Conservation (phyloP, 2,888 invertebrate genomes). For the Leptothorax acervorum region DNA sequence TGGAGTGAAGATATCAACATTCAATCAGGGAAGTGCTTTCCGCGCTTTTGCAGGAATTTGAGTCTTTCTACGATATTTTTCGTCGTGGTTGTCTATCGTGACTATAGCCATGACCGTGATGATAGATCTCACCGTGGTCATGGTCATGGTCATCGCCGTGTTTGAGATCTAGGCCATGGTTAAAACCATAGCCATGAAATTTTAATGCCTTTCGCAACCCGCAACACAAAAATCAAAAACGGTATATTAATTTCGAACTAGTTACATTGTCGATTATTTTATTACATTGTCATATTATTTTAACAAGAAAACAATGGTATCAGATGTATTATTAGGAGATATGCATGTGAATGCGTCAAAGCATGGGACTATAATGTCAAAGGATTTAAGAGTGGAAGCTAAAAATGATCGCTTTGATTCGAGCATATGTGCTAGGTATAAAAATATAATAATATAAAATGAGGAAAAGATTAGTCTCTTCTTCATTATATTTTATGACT, state of each 20-base stretch:
- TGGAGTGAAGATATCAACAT: not conserved
- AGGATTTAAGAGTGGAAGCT: not conserved
- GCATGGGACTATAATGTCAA: not conserved
- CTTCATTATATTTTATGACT: not conserved
- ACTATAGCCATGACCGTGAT: not conserved
- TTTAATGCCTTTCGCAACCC: not conserved
- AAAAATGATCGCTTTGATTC: not conserved
- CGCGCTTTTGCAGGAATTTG: not conserved
- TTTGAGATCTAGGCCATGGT: not conserved
- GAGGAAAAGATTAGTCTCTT: not conserved
- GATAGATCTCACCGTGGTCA: not conserved
- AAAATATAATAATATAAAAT: not conserved
- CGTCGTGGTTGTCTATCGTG: not conserved
- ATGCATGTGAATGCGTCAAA: not conserved
- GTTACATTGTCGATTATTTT: not conserved
- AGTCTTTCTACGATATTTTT: not conserved
- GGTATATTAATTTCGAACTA: not conserved
- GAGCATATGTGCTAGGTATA: not conserved
- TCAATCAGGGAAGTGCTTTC: not conserved
- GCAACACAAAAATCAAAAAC: not conserved
- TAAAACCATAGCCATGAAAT: not conserved
- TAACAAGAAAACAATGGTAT: not conserved
- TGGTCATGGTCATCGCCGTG: not conserved
- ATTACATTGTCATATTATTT: not conserved
- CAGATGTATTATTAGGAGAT: not conserved